Evolutionary conservation across 1,140 invertebrate genomes (phyloP).

Genomic region (Pogonognathellus flavescens): DNA sequence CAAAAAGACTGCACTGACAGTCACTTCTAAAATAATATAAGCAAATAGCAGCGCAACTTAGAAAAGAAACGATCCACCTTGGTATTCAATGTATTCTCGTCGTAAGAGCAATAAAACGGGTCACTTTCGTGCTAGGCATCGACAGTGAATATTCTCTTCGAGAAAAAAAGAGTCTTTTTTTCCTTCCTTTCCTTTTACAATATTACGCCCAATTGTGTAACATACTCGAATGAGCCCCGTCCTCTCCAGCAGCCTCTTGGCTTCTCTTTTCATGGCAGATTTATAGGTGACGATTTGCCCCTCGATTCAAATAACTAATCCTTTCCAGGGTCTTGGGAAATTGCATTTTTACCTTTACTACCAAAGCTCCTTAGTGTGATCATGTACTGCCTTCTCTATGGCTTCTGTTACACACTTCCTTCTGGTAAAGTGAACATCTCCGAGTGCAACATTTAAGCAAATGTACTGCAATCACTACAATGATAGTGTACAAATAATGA

Average conservation of each 20-base stretch:
- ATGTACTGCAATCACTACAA: neutral
- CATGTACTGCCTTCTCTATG: no score
- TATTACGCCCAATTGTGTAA: slow-evolving; percentile 13
- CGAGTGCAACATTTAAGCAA: neutral
- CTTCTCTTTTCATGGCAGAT: slow-evolving; percentile 18
- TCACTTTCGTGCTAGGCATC: slow-evolving; percentile 12
- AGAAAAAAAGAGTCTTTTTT: neutral
- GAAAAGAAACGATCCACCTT: no score
- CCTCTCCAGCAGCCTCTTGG: slow-evolving; percentile 23
- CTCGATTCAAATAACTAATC: slow-evolving; percentile 45
- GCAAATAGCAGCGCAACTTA: no score
- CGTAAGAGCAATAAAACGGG: slow-evolving; percentile 13
- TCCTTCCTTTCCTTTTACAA: neutral
- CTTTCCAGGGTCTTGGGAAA: neutral
- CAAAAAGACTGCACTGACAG: no score
- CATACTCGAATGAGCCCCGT: neutral
- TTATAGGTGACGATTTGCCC: slow-evolving; percentile 29
- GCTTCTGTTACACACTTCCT: neutral
- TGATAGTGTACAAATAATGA: no score
- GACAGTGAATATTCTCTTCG: neutral
- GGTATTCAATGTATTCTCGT: neutral
- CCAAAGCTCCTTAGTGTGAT: neutral
- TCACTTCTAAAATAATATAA: no score
- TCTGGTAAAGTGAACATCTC: neutral
- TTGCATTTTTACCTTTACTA: neutral